These are phyloP conservation scores for Yponomeuta sedellus DNA, from an alignment of 2,888 invertebrate species.

Conservation along the genomic window DNA sequence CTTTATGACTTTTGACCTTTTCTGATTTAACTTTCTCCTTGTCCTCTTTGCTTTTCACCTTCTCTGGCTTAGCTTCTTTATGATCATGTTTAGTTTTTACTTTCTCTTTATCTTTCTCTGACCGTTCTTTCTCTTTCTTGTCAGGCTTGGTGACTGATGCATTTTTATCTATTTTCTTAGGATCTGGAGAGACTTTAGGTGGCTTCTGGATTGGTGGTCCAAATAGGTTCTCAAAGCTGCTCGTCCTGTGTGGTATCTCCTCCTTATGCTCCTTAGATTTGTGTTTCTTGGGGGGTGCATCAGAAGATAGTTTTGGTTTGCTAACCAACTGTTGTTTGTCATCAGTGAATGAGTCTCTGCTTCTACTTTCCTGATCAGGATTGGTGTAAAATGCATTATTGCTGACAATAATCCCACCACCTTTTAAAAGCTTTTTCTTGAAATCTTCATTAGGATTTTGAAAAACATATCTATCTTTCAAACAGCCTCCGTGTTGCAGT, in stretches of 20 bases:
- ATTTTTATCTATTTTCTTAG: constrained; percentile 70
- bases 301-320: constrained; percentile 82
- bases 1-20: constrained; percentile 74
- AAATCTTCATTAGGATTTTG: constrained; percentile 93
- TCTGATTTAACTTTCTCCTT: constrained; percentile 66
- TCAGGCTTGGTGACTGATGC: constrained; percentile 55
- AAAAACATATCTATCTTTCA: constrained; percentile 90
- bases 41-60: constrained; percentile 66
- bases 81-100: constrained; percentile 65
- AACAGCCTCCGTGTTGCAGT: constrained; percentile 84
- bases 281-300: constrained; percentile 73
- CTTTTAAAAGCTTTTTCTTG: constrained; percentile 88
- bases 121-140: constrained; percentile 76
- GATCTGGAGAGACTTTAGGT: constrained; percentile 81
- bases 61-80: constrained; percentile 63
- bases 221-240: constrained; percentile 87
- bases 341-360: constrained; percentile 74
- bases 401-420: constrained; percentile 82
- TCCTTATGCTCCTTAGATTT: constrained; percentile 75
- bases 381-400: constrained; percentile 66
- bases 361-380: constrained; percentile 73
- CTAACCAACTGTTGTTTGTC: constrained; percentile 79
- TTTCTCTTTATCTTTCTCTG: constrained; percentile 52
- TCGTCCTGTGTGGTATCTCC: constrained; percentile 73
- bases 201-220: constrained; percentile 89